Evolutionary conservation across 2,797 vertebrate genomes (phyloP).

Genomic region (Clamator glandarius): DNA sequence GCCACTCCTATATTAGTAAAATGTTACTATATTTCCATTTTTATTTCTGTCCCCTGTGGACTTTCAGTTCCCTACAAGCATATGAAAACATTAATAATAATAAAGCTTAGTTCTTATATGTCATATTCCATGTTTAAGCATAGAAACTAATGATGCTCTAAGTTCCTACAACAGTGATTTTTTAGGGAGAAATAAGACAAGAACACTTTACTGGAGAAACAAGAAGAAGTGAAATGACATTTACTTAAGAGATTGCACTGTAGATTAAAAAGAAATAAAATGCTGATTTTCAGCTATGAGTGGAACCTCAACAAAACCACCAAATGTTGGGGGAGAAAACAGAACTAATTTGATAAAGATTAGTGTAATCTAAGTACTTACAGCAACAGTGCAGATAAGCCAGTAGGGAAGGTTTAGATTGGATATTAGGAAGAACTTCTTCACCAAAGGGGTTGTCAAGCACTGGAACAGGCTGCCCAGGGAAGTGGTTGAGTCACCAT

Average conservation of each 20-base stretch:
- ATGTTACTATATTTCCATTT: slow-evolving; percentile 46
- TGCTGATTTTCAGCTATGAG: slow-evolving; percentile 40
- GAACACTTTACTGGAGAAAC: slow-evolving; percentile 62
- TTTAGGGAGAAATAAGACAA: slow-evolving; percentile 60
- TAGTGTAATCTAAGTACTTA: slow-evolving; percentile 5
- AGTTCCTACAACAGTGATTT: slow-evolving; percentile 47
- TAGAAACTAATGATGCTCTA: slow-evolving; percentile 66
- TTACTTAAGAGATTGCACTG: slow-evolving; percentile 54
- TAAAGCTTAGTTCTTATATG: slow-evolving; percentile 61
- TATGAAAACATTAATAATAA: slow-evolving; percentile 63
- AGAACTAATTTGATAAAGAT: slow-evolving; percentile 35
- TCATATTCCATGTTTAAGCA: slow-evolving; percentile 63
- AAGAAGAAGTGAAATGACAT: slow-evolving; percentile 69
- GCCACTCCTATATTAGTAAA: slow-evolving; percentile 29
- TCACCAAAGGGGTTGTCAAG: background rate
- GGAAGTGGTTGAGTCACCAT: background rate
- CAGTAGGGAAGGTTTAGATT: background rate
- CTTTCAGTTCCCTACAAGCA: slow-evolving; percentile 42
- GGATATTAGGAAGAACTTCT: background rate
- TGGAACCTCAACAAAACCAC: slow-evolving; percentile 47
- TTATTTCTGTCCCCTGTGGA: slow-evolving; percentile 47
- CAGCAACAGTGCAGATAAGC: background rate
- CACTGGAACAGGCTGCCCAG: background rate
- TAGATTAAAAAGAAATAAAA: slow-evolving; percentile 64
- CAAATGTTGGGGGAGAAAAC: slow-evolving; percentile 15